phyloP scores from a whole-genome alignment of 2,113 vertebrate species.

The Sula dactylatra region DNA sequence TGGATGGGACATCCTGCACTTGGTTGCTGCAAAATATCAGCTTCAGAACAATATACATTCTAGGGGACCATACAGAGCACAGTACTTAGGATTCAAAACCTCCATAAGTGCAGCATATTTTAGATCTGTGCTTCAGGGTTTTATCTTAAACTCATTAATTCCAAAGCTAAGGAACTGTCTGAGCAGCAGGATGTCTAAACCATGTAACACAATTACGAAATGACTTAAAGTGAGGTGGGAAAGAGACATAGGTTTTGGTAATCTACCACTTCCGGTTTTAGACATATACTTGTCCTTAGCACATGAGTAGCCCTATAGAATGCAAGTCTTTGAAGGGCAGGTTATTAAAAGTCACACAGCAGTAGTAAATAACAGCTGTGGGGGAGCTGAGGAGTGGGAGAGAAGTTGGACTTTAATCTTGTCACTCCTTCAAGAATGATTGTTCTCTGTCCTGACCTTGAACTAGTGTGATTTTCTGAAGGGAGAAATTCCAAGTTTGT shows the following conservation, averaged over 20 bases:
- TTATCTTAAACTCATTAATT: neutral
- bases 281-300: neutral
- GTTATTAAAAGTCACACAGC: neutral
- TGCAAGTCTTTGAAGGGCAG: neutral
- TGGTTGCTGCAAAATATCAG: neutral
- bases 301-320: neutral
- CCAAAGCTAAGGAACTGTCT: neutral
- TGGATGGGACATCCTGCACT: neutral
- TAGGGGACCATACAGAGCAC: neutral
- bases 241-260: neutral
- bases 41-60: neutral
- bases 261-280: neutral
- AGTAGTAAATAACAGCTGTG: conserved; percentile 50
- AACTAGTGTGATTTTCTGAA: conserved; percentile 22
- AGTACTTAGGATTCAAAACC: neutral
- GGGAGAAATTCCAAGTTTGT: conserved; percentile 19
- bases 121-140: neutral
- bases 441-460: conserved; percentile 40
- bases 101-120: neutral
- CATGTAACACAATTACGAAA: neutral
- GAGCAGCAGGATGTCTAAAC: neutral
- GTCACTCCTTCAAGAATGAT: conserved; percentile 10
- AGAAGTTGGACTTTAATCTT: conserved; percentile 6
- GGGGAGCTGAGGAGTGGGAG: neutral
- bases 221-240: neutral